These are phyloP conservation scores for Teleopsis dalmanni DNA, from an alignment of 1,140 invertebrate genomes.

Conservation along the genomic window DNA sequence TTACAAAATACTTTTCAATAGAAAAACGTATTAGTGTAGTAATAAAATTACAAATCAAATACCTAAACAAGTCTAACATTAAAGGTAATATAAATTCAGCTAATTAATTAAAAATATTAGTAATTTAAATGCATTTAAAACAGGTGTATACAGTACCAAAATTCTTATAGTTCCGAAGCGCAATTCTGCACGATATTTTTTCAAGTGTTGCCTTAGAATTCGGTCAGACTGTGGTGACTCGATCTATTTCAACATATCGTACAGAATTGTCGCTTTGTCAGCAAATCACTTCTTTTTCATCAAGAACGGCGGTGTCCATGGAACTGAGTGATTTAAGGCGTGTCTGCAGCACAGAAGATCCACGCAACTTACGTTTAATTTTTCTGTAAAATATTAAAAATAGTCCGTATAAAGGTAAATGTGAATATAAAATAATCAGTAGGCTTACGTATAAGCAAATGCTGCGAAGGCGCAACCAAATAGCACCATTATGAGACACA, in stretches of 20 bases:
- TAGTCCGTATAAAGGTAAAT: neutral
- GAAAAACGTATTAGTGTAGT: no score
- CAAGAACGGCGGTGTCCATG: conserved; percentile 67
- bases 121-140: no score
- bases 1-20: no score
- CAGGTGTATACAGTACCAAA: no score
- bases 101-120: no score
- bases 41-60: no score
- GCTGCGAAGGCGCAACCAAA: conserved; percentile 39
- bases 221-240: conserved; percentile 78
- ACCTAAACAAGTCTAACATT: no score
- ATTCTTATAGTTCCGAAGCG: conserved; percentile 34
- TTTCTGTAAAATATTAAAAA: conserved; percentile 24
- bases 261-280: conserved; percentile 90
- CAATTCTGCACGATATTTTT: conserved; percentile 38
- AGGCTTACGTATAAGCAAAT: conserved; percentile 39
- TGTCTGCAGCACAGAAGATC: conserved; percentile 65
- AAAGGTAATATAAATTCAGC: no score
- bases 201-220: conserved; percentile 15
- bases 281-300: conserved; percentile 82
- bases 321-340: conserved; percentile 67
- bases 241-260: conserved; percentile 80
- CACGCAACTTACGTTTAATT: conserved; percentile 53
- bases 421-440: neutral
- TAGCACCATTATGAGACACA: conserved; percentile 44